Base-by-base conservation (phyloP, 2,797 vertebrate genomes). In the Hapalemur alaotrensis region DNA sequence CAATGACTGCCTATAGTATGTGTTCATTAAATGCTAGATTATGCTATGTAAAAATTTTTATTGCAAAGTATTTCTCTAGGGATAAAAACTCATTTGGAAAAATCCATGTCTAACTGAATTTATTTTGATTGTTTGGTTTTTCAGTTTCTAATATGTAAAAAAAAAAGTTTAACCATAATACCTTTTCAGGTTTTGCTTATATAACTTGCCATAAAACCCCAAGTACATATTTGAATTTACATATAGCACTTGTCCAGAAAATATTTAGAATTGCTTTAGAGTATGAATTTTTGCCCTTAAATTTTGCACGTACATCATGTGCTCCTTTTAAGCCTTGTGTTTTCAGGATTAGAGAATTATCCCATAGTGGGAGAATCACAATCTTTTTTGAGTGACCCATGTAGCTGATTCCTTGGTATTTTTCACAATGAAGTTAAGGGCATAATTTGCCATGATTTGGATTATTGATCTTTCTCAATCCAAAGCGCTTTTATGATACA, bases 41-140 rank as follows among this genome's bases (percentile, higher is more conserved):
- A 8, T 63, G 57, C 9, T 79, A 52, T n/a, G 50, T 65, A 11
- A 61, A 89, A 46, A 75, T 50, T 86, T 94, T 90, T 50, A 86
- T 67, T 93, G n/a, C 3, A 75, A n/a, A 78, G 8, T 76, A 46
- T 48, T 82, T 85, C 43, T 85, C 22, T 89, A 92, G 69, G 70
- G 50, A 80, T 63, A 32, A 69, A 87, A 91, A 88, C 14, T 78
- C 25, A 57, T 38, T 90, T 72, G 48, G 35, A 72, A 85, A 91
- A 59, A 69, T 69, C 7, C 17, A 69, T 15, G 35, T 76, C n/a
- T 43, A 96, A 38, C 30, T 57, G 30, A 85, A 79, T 65, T 84
- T 54, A 59, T 79, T 82, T 48, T 30, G 22, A n/a, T 1, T 0
- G 8, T 78, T 3, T 82, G 25, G 57, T n/a, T 8, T 14, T 75